These are phyloP conservation scores for Macrostomum cliftonense DNA, from an alignment of 2,888 invertebrate genomes.

Conservation along the genomic window DNA sequence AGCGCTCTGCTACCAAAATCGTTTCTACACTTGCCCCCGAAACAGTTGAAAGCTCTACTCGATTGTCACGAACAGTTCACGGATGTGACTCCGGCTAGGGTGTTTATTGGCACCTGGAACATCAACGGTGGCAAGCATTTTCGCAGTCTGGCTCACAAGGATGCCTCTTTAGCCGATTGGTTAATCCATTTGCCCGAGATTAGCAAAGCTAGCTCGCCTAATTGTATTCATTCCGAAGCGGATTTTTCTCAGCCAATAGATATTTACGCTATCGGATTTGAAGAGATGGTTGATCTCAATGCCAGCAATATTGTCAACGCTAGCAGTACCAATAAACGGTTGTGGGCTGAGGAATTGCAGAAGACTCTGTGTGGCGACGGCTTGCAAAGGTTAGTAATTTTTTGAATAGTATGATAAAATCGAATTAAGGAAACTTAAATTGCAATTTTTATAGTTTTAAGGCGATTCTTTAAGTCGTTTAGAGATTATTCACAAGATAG, in stretches of 20 bases:
- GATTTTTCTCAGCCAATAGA: constrained; percentile 53
- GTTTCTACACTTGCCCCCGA: constrained; percentile 48
- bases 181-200: constrained; percentile 53
- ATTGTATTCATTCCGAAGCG: constrained; percentile 12
- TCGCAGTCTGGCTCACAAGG: constrained; percentile 74
- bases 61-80: not conserved
- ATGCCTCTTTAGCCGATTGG: constrained; percentile 40
- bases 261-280: constrained; percentile 90
- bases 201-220: constrained; percentile 5
- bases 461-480: no score
- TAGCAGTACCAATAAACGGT: constrained; percentile 70
- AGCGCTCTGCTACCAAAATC: constrained; percentile 65
- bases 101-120: constrained; percentile 89
- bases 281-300: constrained; percentile 95
- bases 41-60: constrained; percentile 6
- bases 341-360: constrained; percentile 84
- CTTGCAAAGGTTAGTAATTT: no score
- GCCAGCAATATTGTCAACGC: constrained; percentile 89
- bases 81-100: constrained; percentile 42
- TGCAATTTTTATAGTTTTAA: constrained; percentile 1
- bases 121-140: constrained; percentile 98
- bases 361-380: constrained; percentile 69
- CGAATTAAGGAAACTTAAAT: constrained; percentile 5
- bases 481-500: no score
- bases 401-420: constrained; percentile 3